phyloP scores from a whole-genome alignment of 1,140 invertebrate species.

The Hestina assimilis region DNA sequence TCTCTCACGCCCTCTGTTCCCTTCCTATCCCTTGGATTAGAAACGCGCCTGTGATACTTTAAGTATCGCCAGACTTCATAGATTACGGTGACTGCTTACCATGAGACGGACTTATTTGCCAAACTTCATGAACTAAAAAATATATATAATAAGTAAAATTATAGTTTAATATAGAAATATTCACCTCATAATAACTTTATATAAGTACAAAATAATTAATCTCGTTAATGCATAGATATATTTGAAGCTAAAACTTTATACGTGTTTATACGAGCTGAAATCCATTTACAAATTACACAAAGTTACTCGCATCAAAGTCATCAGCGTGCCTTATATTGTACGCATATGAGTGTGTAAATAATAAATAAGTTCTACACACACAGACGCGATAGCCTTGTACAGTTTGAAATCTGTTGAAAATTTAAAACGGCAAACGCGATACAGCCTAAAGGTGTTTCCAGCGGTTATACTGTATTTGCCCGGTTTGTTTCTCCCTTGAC shows the following conservation, averaged over 20 bases:
- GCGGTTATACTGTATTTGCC: conserved; percentile 39
- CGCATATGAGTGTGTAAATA: conserved; percentile 37
- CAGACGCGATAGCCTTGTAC: conserved; percentile 28
- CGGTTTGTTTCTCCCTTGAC: conserved; percentile 35
- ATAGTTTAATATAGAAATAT: too few species aligned
- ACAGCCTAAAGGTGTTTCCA: conserved; percentile 42
- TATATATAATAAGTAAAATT: too few species aligned
- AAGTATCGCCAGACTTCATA: too few species aligned
- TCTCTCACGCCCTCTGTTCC: too few species aligned
- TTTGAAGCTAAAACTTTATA: too few species aligned
- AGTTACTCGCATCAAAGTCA: conserved; percentile 16
- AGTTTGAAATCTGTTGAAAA: conserved; percentile 45
- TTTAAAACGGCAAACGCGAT: conserved; percentile 53
- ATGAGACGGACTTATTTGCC: too few species aligned
- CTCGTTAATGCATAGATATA: background rate
- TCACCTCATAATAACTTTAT: too few species aligned
- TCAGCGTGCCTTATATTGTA: conserved; percentile 4
- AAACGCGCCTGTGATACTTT: too few species aligned
- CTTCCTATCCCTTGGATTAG: too few species aligned
- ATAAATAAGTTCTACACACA: conserved; percentile 52
- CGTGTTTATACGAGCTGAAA: background rate
- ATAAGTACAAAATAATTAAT: background rate
- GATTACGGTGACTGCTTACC: too few species aligned
- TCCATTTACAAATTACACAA: conserved; percentile 19
- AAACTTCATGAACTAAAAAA: too few species aligned